Conservation (phyloP, 2,113 vertebrate genomes). For the Sclerurus mexicanus region DNA sequence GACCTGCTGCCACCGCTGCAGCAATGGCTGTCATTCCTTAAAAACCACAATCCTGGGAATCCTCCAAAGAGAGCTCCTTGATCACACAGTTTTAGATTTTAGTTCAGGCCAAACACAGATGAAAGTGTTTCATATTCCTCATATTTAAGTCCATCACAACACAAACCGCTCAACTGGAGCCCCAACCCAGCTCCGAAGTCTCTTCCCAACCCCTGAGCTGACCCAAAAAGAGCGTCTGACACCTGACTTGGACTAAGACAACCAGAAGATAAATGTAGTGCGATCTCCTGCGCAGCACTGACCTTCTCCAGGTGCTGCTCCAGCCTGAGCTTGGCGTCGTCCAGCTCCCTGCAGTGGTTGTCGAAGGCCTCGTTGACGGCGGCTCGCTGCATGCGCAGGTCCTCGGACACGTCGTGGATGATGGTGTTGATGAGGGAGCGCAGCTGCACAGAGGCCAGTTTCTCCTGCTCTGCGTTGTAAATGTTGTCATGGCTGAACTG, state of each 20-base stretch:
- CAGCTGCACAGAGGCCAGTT: slow-evolving; percentile 75
- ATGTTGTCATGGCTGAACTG: slow-evolving; percentile 84
- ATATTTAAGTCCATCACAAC: not conserved
- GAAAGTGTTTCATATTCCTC: not conserved
- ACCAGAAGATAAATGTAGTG: not conserved
- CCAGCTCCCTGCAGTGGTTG: slow-evolving; percentile 75
- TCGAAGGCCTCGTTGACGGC: slow-evolving; percentile 74
- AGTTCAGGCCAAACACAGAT: not conserved
- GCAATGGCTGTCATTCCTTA: not conserved
- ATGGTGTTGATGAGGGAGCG: slow-evolving; percentile 78
- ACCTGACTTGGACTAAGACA: no score
- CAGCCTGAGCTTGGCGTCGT: slow-evolving; percentile 75
- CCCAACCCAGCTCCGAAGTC: not conserved
- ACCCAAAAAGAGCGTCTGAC: not conserved
- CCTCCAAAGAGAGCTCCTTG: not conserved
- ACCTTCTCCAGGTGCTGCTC: slow-evolving; percentile 78
- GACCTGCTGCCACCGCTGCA: not conserved
- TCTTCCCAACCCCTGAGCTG: not conserved
- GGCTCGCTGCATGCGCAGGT: slow-evolving; percentile 81
- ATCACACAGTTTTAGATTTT: not conserved
- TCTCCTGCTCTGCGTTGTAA: slow-evolving; percentile 74
- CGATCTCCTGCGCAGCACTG: not conserved
- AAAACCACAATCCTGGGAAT: not conserved
- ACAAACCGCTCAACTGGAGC: not conserved
- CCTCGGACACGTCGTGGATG: slow-evolving; percentile 79